These are phyloP conservation scores for Harpalus rufipes DNA, from an alignment of 2,888 invertebrate species.

Conservation along the genomic window DNA sequence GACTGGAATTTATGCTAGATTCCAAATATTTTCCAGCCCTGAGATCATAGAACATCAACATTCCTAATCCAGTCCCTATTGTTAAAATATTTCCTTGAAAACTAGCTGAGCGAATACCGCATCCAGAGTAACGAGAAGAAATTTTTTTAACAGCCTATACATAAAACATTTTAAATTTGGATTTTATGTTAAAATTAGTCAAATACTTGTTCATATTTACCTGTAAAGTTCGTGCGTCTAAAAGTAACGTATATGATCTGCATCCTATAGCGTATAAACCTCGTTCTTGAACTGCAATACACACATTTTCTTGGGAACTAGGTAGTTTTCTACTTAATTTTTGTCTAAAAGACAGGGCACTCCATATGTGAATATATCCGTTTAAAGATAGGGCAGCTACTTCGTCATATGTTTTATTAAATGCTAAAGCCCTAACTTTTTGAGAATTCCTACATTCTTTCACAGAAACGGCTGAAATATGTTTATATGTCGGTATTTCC, in stretches of 20 bases:
- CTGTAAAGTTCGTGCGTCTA: conserved; percentile 93
- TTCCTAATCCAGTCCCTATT: conserved; percentile 94
- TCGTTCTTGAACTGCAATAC: conserved; percentile 91
- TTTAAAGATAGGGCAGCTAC: conserved; percentile 94
- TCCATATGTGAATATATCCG: conserved; percentile 96
- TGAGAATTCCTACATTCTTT: conserved; percentile 90
- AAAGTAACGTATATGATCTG: conserved; percentile 92
- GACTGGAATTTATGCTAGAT: conserved; percentile 92
- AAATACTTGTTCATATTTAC: conserved; percentile 72
- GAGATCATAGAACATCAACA: conserved; percentile 96
- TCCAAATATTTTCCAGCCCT: conserved; percentile 94
- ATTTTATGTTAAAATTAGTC: not conserved
- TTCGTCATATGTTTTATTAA: conserved; percentile 91
- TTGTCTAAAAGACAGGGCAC: conserved; percentile 92
- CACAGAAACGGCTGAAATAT: conserved; percentile 84
- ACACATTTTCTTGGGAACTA: conserved; percentile 95
- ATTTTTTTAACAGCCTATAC: conserved; percentile 86
- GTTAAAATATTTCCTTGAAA: conserved; percentile 94
- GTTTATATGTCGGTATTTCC: conserved; percentile 79
- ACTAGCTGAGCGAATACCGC: conserved; percentile 94
- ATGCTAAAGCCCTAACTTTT: conserved; percentile 89
- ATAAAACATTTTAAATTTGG: not conserved
- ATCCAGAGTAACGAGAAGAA: conserved; percentile 92
- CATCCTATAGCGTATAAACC: conserved; percentile 96
- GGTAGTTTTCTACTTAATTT: conserved; percentile 92